Evolutionary conservation across 2,113 vertebrate genomes (phyloP), one percentile per base, ranked within the genome.

Genomic region (Saccopteryx leptura): DNA sequence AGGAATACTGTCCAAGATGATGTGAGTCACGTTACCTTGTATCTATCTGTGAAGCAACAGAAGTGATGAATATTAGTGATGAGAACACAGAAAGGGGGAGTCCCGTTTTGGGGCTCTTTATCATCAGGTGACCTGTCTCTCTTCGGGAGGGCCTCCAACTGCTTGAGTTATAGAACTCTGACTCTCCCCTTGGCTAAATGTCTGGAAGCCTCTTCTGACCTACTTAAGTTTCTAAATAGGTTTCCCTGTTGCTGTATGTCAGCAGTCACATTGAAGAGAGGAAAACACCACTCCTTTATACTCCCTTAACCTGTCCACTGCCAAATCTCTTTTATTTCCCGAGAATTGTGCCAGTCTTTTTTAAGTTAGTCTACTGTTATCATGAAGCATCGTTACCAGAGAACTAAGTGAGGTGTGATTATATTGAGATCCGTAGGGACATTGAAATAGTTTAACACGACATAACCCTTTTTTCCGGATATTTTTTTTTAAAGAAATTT

Each of bases 141-240:
- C 23, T 81, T 93, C 26, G 81, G 46, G 46, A 65, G 18, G n/a
- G 4, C 81, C 4, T 63, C 17, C 48, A 66, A 9, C 12, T 71
- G 21, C 24, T 14, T 14, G 9, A n/a, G 33, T 33, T 78, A 18
- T 79, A 24, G 50, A 82, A 86, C 87, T 74, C 24, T 68, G 24
- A 2, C 39, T 89, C 52, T 52, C 24, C 17, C 7, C 7, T 74
- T 48, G 50, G 68, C 65, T 87, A 66, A 95, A 54, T 19, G 78
- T 66, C 63, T 92, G 65, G 5, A 69, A 97, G 60, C 50, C 28
- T 83, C n/a, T 15, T 60, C 24, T 89, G 82, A 96, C 92, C 95
- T 63, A 94, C 56, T 97, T 96, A 89, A 15, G 23, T 63, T 93
- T 91, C 79, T 74, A 89, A 89, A 71, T 58, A 68, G 60, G 65